Conservation (phyloP, 2,797 vertebrate species). For the Strix occidentalis region DNA sequence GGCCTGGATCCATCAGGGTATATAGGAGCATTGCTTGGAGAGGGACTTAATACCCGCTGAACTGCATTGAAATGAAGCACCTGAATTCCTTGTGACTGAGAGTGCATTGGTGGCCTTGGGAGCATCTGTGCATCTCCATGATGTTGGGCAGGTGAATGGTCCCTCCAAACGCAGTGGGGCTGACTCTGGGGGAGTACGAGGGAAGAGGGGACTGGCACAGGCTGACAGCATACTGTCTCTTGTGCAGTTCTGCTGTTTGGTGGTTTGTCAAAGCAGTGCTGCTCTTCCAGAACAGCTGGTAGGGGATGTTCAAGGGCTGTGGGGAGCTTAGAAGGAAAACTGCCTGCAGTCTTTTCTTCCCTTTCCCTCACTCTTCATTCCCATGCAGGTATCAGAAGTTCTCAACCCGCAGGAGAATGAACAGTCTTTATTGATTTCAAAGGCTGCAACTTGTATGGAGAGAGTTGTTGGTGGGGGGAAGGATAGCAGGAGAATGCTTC, state of each 20-base stretch:
- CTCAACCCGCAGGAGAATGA: background rate
- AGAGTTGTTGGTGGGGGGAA: fast-evolving
- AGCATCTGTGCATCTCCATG: background rate
- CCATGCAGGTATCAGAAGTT: background rate
- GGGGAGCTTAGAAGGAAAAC: background rate
- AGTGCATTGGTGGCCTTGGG: fast-evolving
- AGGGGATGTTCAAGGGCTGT: background rate
- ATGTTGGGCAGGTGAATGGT: fast-evolving
- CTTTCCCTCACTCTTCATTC: background rate
- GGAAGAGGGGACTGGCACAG: background rate
- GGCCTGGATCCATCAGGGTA: fast-evolving
- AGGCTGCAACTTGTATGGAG: background rate
- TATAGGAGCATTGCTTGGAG: background rate
- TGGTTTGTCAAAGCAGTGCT: background rate
- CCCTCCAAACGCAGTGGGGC: background rate
- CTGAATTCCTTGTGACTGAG: background rate
- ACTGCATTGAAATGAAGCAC: fast-evolving
- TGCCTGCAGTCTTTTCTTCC: background rate
- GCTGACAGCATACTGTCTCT: background rate
- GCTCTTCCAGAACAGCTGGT: background rate
- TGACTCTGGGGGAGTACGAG: fast-evolving
- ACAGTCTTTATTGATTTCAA: background rate
- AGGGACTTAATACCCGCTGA: background rate
- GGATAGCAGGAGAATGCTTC: background rate
- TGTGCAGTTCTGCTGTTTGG: background rate